phyloP scores from a whole-genome alignment of 2,797 vertebrate species.

The Mus spretus region DNA sequence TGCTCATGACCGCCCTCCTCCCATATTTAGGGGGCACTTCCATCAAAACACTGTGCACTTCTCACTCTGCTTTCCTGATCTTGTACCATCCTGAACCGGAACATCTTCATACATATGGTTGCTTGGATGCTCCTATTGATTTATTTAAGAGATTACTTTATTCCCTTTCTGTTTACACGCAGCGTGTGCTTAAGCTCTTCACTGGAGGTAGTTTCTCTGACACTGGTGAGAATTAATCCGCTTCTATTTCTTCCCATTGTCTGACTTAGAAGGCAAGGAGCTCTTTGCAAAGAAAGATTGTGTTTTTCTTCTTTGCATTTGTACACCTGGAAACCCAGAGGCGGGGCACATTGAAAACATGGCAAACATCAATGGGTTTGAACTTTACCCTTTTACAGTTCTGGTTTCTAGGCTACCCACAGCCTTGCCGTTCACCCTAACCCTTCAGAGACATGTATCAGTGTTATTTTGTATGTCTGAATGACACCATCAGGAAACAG shows the following conservation, averaged over 20 bases:
- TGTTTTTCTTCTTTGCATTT: not conserved
- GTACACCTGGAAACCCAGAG: not conserved
- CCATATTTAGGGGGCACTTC: rapidly evolving
- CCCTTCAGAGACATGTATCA: not conserved
- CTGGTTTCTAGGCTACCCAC: not conserved
- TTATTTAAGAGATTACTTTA: not conserved
- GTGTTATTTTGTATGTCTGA: not conserved
- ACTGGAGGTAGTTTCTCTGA: not conserved
- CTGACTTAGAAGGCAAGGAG: not conserved
- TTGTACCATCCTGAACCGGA: not conserved
- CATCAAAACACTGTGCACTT: not conserved
- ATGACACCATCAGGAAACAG: constrained; percentile 14
- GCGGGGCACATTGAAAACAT: not conserved
- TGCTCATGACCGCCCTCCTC: not conserved
- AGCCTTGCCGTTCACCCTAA: not conserved
- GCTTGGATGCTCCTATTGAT: not conserved
- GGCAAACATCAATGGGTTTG: not conserved
- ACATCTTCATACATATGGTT: not conserved
- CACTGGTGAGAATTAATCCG: not conserved
- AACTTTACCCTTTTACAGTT: not conserved
- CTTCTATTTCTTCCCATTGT: not conserved
- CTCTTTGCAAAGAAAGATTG: not conserved
- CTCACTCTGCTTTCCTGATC: not conserved
- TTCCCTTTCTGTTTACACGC: not conserved
- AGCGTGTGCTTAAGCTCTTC: not conserved